These are phyloP conservation scores for Aldrovandia affinis DNA, from an alignment of 2,797 vertebrate genomes.

Conservation along the genomic window DNA sequence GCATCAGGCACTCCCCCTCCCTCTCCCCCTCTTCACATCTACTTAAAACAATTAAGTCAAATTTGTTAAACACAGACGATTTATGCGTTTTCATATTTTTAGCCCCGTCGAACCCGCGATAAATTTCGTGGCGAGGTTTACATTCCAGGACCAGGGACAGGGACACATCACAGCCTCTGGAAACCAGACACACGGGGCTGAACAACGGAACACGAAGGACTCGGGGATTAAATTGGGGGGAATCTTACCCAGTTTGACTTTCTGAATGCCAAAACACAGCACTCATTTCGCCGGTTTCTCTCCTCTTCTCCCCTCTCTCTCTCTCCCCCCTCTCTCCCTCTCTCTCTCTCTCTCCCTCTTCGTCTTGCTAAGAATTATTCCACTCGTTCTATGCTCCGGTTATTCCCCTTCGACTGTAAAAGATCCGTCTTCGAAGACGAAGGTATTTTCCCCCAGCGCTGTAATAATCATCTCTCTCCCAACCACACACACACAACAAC, in stretches of 20 bases:
- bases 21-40: not conserved
- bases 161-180: slow-evolving; percentile 36
- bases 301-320: too few species aligned
- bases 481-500: too few species aligned
- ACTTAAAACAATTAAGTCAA: not conserved
- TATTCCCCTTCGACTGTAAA: slow-evolving; percentile 43
- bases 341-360: too few species aligned
- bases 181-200: slow-evolving; percentile 26
- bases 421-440: slow-evolving; percentile 66
- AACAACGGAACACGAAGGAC: slow-evolving; percentile 24
- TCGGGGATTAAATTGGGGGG: slow-evolving; percentile 42
- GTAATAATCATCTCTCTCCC: too few species aligned
- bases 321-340: too few species aligned
- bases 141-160: slow-evolving; percentile 46
- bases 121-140: slow-evolving; percentile 42
- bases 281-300: slow-evolving; percentile 58
- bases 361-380: slow-evolving; percentile 19
- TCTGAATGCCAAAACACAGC: slow-evolving; percentile 77
- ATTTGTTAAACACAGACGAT: not conserved
- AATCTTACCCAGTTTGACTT: slow-evolving; percentile 82
- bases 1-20: slow-evolving; percentile 1
- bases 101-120: slow-evolving; percentile 40
- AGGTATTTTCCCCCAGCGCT: too few species aligned
- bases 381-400: slow-evolving; percentile 50
- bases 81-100: not conserved